Evolutionary conservation across 2,888 invertebrate genomes (phyloP), one percentile per base, ranked within the genome.

Genomic region (Xylocampa areola): DNA sequence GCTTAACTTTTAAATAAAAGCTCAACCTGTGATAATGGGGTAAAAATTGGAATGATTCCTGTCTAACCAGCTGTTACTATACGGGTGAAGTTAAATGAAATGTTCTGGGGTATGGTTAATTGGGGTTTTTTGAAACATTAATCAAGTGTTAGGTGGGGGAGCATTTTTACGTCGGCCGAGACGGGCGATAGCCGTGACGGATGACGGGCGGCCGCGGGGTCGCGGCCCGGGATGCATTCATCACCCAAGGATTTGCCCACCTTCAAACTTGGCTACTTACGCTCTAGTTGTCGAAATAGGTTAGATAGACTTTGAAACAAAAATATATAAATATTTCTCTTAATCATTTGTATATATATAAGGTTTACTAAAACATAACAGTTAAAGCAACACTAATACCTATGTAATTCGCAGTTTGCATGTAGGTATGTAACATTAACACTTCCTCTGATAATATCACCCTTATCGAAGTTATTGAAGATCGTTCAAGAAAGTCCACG

Each of bases 61-160:
- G 53, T n/a, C 64, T 52, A 59, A 68, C 74, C 84, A 84, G 81
- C 82, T 86, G 84, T 77, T 80, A 68, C 69, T 80, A 85, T 88
- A 85, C 86, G 88, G 87, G 88, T 77, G 75, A 80, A 87, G 82
- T 87, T 82, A 88, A 89, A 89, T 86, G 82, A 88, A 88, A 87
- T 82, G 84, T 86, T 86, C 82, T 84, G 80, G 80, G 83, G 84
- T 82, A 79, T 77, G 83, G 88, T 91, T 92, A 93, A 93, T 92
- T 91, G 92, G 91, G 87, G 85, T 88, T 92, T 92, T 90, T 92
- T 91, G 83, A 85, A 88, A 87, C 92, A 93, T 93, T 92, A 91
- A 93, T 93, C 92, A 92, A 91, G 88, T 85, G 85, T 80, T 81
- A 81, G 84, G 84, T 79, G 82, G 84, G 90, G 90, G 89, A 85